Percentiles rank a stretch among this genome's conserved stretches.
phyloP scores from a whole-genome alignment of 2,113 vertebrate genomes.

The Notarius quadriscutis region DNA sequence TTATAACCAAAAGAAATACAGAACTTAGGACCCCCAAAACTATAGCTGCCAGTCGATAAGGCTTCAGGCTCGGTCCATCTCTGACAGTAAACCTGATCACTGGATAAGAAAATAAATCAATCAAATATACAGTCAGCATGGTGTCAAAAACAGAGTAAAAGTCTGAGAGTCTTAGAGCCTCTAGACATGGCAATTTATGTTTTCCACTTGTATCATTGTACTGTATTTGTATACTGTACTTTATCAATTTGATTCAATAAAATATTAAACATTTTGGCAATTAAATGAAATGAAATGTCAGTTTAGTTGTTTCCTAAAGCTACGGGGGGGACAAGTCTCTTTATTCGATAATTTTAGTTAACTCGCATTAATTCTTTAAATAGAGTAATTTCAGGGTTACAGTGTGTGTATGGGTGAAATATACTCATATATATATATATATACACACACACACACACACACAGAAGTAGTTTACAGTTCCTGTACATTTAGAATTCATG shows the following conservation, averaged over 20 bases:
- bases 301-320: neutral
- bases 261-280: no score
- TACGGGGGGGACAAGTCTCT: neutral
- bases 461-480: neutral
- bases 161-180: neutral
- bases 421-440: neutral
- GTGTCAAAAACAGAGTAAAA: neutral
- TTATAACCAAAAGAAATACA: conserved; percentile 58
- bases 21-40: conserved; percentile 59
- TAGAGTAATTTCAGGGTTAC: neutral
- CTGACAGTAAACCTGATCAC: conserved; percentile 29
- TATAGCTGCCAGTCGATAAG: conserved; percentile 53
- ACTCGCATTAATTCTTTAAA: neutral
- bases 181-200: neutral
- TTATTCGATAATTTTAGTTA: neutral
- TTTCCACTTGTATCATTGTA: neutral
- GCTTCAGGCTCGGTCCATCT: neutral
- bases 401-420: neutral
- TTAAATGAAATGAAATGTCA: neutral
- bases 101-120: conserved; percentile 6
- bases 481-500: neutral
- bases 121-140: neutral
- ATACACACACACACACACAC: no score
- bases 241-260: neutral
- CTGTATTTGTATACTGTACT: neutral